Evolutionary conservation across 2,113 vertebrate species (phyloP).

Genomic region (Chiloscyllium plagiosum): DNA sequence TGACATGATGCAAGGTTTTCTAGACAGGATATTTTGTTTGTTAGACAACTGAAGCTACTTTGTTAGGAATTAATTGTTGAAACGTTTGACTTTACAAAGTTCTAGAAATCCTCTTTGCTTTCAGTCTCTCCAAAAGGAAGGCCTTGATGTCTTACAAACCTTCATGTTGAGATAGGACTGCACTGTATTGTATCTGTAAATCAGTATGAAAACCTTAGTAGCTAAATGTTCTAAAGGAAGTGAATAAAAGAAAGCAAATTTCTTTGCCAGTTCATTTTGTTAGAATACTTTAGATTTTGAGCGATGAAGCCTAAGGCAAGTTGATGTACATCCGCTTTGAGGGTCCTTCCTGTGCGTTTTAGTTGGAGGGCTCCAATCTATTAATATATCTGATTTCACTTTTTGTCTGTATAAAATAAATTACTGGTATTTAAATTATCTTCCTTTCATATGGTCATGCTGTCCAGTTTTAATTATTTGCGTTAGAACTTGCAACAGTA

Average conservation of each 20-base stretch:
- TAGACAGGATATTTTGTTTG: neutral
- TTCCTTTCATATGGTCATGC: neutral
- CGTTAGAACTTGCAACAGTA: no score
- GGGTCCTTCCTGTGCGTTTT: neutral
- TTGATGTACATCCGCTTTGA: neutral
- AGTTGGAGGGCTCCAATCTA: neutral
- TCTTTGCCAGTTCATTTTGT: neutral
- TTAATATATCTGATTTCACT: neutral
- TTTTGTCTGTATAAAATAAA: neutral
- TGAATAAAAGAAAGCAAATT: neutral
- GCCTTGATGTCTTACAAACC: neutral
- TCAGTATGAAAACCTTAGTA: neutral
- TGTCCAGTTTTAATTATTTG: neutral
- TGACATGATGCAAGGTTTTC: neutral
- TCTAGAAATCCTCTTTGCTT: neutral
- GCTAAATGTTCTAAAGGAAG: neutral
- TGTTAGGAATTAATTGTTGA: neutral
- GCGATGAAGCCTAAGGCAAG: neutral
- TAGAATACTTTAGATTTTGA: neutral
- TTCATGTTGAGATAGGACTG: neutral
- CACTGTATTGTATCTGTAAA: neutral
- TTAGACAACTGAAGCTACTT: neutral
- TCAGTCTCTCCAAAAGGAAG: neutral
- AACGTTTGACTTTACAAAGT: neutral
- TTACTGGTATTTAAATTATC: neutral